Percentiles rank a stretch among this genome's conserved stretches.
phyloP scores from a whole-genome alignment of 2,888 invertebrate species.

The Stenotaenia linearis region DNA sequence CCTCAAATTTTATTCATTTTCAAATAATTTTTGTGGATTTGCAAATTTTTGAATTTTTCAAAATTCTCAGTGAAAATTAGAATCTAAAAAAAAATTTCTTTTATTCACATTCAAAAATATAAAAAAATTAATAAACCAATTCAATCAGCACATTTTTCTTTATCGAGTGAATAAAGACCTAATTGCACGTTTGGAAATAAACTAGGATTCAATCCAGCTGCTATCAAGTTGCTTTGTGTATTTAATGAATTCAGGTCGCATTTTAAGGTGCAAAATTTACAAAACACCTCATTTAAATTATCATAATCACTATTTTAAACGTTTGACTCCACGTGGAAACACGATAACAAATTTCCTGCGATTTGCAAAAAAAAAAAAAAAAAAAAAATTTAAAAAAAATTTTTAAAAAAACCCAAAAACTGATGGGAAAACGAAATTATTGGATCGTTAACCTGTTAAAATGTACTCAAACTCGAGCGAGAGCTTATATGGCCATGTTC shows the following conservation, averaged over 20 bases:
- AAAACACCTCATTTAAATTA: neutral
- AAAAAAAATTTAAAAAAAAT: neutral
- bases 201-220: neutral
- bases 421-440: neutral
- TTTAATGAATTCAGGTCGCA: neutral
- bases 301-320: neutral
- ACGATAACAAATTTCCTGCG: neutral
- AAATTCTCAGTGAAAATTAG: no score
- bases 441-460: neutral
- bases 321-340: neutral
- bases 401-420: neutral
- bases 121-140: no score
- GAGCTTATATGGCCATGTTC: neutral
- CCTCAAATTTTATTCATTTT: no score
- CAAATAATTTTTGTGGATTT: no score
- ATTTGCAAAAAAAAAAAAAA: neutral
- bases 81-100: no score
- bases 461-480: neutral
- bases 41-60: no score
- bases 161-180: no score
- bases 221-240: neutral
- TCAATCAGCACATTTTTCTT: no score
- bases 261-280: neutral
- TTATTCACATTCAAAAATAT: no score
- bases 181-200: neutral